phyloP scores from a whole-genome alignment of 1,140 invertebrate genomes.

The Subanguina moxae region DNA sequence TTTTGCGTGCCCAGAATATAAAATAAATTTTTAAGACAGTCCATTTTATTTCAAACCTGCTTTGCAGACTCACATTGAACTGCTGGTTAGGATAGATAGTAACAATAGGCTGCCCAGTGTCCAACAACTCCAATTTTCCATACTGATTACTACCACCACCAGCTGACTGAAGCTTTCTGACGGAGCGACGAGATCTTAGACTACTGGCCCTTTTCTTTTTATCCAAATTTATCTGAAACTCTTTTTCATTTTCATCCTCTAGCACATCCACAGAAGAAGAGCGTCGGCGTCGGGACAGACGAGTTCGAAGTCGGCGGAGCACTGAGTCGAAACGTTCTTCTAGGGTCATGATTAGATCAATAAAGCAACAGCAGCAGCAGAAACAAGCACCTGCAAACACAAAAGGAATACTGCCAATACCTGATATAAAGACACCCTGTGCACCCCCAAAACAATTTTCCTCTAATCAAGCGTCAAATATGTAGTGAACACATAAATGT shows the following conservation, averaged over 20 bases:
- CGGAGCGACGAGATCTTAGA: neutral
- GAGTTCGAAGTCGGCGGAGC: neutral
- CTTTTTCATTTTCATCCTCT: neutral
- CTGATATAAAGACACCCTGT: too few relatives aligned
- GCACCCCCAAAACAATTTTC: too few relatives aligned
- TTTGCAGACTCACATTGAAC: too few relatives aligned
- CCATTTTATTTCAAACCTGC: too few relatives aligned
- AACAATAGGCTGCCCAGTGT: too few relatives aligned
- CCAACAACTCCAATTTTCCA: too few relatives aligned
- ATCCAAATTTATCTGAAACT: neutral
- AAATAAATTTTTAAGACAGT: too few relatives aligned
- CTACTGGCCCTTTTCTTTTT: neutral
- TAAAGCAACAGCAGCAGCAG: neutral
- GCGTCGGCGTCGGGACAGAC: neutral
- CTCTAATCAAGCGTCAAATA: neutral
- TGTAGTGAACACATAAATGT: neutral
- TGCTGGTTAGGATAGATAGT: too few relatives aligned
- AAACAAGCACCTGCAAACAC: neutral
- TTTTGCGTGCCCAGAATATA: too few relatives aligned
- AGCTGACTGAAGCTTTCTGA: neutral
- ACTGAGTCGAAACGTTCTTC: neutral
- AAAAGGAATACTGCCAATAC: neutral
- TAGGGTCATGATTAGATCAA: neutral
- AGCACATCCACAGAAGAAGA: slow-evolving; percentile 1
- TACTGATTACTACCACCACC: too few relatives aligned